Conservation (phyloP, 2,113 vertebrate genomes). For the Melanerpes formicivorus region DNA sequence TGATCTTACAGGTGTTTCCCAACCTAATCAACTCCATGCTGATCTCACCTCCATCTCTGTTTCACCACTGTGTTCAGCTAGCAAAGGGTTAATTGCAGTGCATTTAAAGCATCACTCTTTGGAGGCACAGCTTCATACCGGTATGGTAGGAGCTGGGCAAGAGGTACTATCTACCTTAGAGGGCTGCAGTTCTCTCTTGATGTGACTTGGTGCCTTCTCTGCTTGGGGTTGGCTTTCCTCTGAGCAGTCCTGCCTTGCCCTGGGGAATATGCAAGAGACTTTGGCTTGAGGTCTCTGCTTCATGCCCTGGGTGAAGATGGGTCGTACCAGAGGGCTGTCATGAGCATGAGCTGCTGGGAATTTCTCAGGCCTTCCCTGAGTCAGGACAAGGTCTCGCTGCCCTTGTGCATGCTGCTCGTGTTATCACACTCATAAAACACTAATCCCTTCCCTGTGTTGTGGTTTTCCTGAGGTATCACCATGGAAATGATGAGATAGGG, state of each 20-base stretch:
- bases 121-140: neutral
- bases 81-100: neutral
- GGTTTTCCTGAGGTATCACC: constrained; percentile 19
- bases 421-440: neutral
- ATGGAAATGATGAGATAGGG: neutral
- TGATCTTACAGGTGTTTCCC: neutral
- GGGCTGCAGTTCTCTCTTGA: neutral
- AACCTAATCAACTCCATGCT: neutral
- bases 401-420: neutral
- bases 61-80: neutral
- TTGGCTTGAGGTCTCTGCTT: neutral
- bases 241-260: neutral
- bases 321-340: neutral
- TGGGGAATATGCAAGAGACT: neutral
- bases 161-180: neutral
- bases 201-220: neutral
- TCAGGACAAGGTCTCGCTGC: neutral
- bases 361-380: neutral
- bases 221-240: neutral
- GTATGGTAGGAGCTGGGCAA: neutral
- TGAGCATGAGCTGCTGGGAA: neutral
- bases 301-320: neutral
- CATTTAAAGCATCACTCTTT: neutral
- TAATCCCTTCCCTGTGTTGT: neutral
- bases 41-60: neutral